Evolutionary conservation across 2,113 vertebrate genomes (phyloP).

Genomic region (Bos javanicus): DNA sequence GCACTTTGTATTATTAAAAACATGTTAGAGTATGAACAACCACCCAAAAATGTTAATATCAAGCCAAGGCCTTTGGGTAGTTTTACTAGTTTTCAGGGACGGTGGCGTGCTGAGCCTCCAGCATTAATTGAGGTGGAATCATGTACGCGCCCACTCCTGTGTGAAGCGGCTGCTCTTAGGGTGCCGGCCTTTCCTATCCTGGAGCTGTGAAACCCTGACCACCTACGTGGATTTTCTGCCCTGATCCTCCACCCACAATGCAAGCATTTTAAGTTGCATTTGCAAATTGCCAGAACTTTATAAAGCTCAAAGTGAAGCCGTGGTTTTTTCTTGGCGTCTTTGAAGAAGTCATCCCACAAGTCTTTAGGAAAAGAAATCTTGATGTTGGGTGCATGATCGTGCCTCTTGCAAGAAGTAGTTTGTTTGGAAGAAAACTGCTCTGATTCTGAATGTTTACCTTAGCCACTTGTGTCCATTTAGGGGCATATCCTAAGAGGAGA

Average conservation of each 20-base stretch:
- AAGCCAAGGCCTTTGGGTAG: not conserved
- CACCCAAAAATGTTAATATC: not conserved
- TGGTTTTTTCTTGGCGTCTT: not conserved
- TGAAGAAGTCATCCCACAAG: not conserved
- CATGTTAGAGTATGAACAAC: not conserved
- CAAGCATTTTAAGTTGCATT: not conserved
- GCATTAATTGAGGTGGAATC: not conserved
- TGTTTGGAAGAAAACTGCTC: not conserved
- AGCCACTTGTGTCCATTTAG: not conserved
- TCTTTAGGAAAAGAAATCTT: not conserved
- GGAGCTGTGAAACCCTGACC: conserved; percentile 8
- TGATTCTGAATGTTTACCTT: not conserved
- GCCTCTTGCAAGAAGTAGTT: not conserved
- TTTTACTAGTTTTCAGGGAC: not conserved
- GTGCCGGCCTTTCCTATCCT: not conserved
- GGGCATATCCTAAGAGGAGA: not conserved
- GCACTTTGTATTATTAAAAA: conserved; percentile 49
- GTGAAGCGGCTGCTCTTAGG: not conserved
- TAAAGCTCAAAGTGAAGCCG: not conserved
- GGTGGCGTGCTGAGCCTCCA: not conserved
- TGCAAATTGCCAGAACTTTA: conserved; percentile 5
- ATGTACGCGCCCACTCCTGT: not conserved
- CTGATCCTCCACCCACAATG: not conserved
- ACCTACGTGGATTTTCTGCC: conserved; percentile 38
- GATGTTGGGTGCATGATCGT: rapidly evolving